A percentile compares a stretch with the other conserved stretches of the same genome.
phyloP scores from a whole-genome alignment of 2,113 vertebrate species.

The Dipodomys spectabilis region DNA sequence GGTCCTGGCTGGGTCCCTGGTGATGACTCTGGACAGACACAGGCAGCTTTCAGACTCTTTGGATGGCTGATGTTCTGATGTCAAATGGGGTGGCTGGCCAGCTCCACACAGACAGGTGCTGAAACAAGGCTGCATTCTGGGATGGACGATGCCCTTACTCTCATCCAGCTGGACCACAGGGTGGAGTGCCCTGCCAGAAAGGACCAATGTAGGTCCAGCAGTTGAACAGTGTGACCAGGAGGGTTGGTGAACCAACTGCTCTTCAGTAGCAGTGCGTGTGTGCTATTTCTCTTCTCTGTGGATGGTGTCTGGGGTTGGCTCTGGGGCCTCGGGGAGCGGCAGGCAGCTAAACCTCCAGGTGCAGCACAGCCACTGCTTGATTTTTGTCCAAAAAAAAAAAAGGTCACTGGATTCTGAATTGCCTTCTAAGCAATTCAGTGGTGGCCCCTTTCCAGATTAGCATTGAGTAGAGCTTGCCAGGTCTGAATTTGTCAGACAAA shows the following conservation, averaged over 20 bases:
- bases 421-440: conserved; percentile 18
- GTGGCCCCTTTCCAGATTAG: not conserved
- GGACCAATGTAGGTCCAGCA: not conserved
- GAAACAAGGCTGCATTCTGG: not conserved
- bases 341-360: no score
- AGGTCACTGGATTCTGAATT: not conserved
- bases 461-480: not conserved
- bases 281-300: no score
- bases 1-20: no score
- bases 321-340: not conserved
- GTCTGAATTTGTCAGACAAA: conserved; percentile 30
- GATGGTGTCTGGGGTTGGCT: not conserved
- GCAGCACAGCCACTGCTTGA: not conserved
- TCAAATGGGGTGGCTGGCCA: not conserved
- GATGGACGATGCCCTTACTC: no score
- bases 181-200: not conserved
- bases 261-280: not conserved
- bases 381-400: not conserved
- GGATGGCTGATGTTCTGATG: not conserved
- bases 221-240: not conserved
- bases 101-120: not conserved
- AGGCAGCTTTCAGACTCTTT: no score
- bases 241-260: not conserved
- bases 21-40: not conserved
- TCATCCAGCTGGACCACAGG: no score